phyloP scores from a whole-genome alignment of 2,113 vertebrate genomes.

The Willisornis vidua region DNA sequence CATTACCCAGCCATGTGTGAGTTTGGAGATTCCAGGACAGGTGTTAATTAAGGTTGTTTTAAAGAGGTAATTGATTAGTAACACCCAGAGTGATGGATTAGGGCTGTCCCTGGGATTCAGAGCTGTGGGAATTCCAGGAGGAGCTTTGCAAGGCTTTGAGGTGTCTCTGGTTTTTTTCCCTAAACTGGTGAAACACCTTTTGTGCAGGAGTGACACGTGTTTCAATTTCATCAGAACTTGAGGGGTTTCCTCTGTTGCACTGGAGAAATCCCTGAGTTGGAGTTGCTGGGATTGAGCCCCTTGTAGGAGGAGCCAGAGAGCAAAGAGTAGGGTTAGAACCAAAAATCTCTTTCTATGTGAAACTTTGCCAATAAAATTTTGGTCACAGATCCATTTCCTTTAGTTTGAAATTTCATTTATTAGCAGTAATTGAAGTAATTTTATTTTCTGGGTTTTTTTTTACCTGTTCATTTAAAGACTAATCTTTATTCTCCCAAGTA shows the following conservation, averaged over 20 bases:
- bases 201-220: not conserved
- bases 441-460: not conserved
- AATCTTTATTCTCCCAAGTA: not conserved
- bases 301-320: not conserved
- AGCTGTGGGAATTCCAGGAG: accelerated
- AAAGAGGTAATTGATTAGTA: not conserved
- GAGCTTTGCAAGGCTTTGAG: not conserved
- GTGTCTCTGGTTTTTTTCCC: not conserved
- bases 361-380: slow-evolving; percentile 9
- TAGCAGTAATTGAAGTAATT: not conserved
- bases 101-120: not conserved
- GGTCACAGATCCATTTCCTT: not conserved
- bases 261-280: not conserved
- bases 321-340: not conserved
- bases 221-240: not conserved
- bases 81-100: not conserved
- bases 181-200: accelerated
- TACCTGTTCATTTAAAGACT: not conserved
- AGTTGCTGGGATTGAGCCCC: not conserved
- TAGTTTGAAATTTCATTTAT: not conserved
- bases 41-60: not conserved
- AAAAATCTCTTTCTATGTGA: not conserved
- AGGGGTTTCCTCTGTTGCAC: not conserved
- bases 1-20: not conserved
- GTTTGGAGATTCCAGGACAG: not conserved